These are phyloP conservation scores for Nasonia vitripennis DNA, from an alignment of 1,140 invertebrate species.

Conservation along the genomic window DNA sequence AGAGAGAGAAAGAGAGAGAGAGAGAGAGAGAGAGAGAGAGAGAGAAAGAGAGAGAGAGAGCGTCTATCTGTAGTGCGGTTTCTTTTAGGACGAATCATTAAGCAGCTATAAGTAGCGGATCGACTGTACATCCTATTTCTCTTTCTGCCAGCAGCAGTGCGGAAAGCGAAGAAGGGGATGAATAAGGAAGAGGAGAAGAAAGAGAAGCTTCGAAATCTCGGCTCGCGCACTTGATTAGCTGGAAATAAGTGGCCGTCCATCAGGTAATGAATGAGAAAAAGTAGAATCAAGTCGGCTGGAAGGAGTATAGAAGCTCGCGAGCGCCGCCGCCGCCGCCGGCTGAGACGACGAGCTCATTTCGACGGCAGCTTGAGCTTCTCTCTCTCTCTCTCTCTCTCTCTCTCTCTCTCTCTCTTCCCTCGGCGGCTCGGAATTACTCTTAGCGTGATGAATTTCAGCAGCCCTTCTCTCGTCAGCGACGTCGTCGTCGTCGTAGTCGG, in stretches of 20 bases:
- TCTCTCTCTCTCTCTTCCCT: not conserved
- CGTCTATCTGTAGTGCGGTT: too few species aligned
- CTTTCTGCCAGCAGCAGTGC: too few species aligned
- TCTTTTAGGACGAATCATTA: too few species aligned
- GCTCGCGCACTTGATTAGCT: slow-evolving; percentile 38
- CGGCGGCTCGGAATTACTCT: slow-evolving; percentile 38
- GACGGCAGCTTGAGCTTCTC: not conserved
- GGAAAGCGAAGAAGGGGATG: too few species aligned
- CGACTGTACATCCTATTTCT: too few species aligned
- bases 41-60: too few species aligned
- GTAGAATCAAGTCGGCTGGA: slow-evolving; percentile 14
- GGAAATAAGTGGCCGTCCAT: slow-evolving; percentile 45
- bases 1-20: too few species aligned
- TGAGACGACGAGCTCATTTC: slow-evolving; percentile 35
- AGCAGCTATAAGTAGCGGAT: too few species aligned
- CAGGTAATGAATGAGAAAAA: slow-evolving; percentile 51
- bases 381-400: not conserved
- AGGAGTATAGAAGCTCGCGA: not conserved
- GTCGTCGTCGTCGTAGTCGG: not conserved
- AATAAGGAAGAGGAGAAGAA: not conserved
- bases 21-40: too few species aligned
- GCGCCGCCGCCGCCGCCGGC: not conserved
- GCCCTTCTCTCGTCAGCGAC: not conserved
- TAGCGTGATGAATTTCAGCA: slow-evolving; percentile 49
- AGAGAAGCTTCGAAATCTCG: slow-evolving; percentile 21